Conservation (phyloP, 2,797 vertebrate species). For the Argya squamiceps region DNA sequence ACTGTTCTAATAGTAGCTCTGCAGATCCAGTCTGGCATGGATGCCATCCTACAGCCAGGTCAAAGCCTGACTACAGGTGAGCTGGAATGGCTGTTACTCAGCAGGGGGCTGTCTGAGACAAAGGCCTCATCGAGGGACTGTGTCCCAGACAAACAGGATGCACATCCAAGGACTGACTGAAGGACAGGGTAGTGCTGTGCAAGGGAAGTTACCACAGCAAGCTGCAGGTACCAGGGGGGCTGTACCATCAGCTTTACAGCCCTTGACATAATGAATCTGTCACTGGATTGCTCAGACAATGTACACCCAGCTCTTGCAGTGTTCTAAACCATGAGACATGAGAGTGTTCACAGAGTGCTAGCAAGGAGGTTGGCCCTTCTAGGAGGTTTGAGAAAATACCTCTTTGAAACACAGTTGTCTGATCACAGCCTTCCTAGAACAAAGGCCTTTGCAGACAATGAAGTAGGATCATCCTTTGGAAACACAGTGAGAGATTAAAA, state of each 20-base stretch:
- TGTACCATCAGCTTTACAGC: not conserved
- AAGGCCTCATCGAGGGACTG: not conserved
- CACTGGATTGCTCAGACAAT: not conserved
- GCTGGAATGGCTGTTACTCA: not conserved
- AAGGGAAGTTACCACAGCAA: not conserved
- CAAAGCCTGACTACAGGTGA: not conserved
- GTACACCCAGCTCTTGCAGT: not conserved
- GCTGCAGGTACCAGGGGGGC: not conserved
- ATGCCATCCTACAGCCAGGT: not conserved
- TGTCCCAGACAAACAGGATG: not conserved
- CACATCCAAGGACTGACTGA: not conserved
- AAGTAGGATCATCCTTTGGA: constrained; percentile 6
- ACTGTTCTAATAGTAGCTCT: not conserved
- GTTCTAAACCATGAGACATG: not conserved
- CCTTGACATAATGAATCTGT: not conserved
- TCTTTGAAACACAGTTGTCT: not conserved
- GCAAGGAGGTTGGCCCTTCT: not conserved
- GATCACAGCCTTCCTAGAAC: not conserved
- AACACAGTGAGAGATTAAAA: constrained; percentile 15
- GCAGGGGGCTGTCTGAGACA: not conserved
- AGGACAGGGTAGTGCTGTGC: not conserved
- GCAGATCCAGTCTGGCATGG: not conserved
- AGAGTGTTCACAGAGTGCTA: not conserved
- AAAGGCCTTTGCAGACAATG: not conserved
- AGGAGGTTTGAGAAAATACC: not conserved